A percentile compares a stretch with the other conserved stretches of the same genome.
Evolutionary conservation across 2,113 vertebrate species (phyloP).

Genomic region (Bubo bubo): DNA sequence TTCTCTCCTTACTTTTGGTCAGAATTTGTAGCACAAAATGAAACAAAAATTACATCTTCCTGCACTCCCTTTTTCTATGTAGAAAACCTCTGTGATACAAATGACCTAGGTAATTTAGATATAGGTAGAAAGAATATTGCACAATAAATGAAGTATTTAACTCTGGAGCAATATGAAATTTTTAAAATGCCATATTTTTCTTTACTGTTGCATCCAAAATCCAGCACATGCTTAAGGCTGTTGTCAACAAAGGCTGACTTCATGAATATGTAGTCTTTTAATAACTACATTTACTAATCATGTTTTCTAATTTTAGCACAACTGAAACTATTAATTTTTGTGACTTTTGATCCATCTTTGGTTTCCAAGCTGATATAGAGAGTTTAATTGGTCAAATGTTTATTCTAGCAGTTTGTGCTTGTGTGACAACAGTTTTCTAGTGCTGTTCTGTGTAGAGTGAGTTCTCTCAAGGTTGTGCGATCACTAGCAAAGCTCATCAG

Average conservation of each 20-base stretch:
- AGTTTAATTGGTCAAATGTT: not conserved
- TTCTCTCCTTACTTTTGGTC: not conserved
- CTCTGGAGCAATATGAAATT: not conserved
- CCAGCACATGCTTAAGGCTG: not conserved
- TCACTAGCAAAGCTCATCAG: not conserved
- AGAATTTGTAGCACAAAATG: not conserved
- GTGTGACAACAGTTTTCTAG: not conserved
- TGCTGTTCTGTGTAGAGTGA: not conserved
- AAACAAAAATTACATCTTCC: not conserved
- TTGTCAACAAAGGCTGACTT: not conserved
- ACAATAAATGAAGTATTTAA: not conserved
- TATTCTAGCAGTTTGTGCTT: not conserved
- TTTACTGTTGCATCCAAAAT: not conserved
- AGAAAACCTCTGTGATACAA: not conserved
- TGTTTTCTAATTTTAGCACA: not conserved
- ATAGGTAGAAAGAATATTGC: not conserved
- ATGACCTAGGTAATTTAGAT: not conserved
- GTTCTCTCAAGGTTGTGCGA: not conserved
- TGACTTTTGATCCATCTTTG: not conserved
- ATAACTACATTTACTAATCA: not conserved
- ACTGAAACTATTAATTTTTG: not conserved
- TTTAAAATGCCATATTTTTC: not conserved
- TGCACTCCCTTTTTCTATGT: not conserved
- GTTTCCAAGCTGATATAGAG: not conserved
- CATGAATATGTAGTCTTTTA: not conserved